Conservation (phyloP, 2,888 invertebrate species). For the Himalopsyche kuldschensis region DNA sequence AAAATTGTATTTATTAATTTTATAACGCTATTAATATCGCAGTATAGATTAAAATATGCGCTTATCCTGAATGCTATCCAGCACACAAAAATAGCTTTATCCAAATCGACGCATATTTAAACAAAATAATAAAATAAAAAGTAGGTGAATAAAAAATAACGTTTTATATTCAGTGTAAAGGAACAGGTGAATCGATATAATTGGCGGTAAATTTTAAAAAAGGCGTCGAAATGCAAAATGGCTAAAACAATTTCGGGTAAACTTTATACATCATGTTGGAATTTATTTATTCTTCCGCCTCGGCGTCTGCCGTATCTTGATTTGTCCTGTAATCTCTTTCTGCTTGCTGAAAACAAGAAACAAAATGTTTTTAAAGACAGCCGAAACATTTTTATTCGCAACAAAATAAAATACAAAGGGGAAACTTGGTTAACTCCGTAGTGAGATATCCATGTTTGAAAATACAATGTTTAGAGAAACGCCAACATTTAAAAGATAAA, state of each 20-base stretch:
- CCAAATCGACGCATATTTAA: background rate
- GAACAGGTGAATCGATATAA: background rate
- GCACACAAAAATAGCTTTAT: background rate
- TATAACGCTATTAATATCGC: no score
- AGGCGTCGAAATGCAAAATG: background rate
- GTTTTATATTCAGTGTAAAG: background rate
- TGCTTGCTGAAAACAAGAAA: slow-evolving; percentile 33
- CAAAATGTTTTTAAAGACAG: background rate
- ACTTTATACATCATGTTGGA: slow-evolving; percentile 22
- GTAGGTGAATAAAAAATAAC: background rate
- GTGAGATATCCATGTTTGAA: background rate
- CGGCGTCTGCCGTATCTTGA: slow-evolving; percentile 27
- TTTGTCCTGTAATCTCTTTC: slow-evolving; percentile 38
- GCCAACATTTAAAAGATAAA: background rate
- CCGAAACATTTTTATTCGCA: background rate
- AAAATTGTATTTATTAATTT: no score
- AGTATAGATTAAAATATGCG: no score
- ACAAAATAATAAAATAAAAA: background rate
- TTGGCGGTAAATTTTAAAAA: background rate
- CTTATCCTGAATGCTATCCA: background rate
- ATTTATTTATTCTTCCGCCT: slow-evolving; percentile 31
- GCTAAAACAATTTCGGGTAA: background rate
- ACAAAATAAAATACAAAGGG: background rate
- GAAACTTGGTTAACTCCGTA: background rate
- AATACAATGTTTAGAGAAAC: background rate